Evolutionary conservation across 2,888 invertebrate genomes (phyloP).

Genomic region (Anagyrus pseudococci): DNA sequence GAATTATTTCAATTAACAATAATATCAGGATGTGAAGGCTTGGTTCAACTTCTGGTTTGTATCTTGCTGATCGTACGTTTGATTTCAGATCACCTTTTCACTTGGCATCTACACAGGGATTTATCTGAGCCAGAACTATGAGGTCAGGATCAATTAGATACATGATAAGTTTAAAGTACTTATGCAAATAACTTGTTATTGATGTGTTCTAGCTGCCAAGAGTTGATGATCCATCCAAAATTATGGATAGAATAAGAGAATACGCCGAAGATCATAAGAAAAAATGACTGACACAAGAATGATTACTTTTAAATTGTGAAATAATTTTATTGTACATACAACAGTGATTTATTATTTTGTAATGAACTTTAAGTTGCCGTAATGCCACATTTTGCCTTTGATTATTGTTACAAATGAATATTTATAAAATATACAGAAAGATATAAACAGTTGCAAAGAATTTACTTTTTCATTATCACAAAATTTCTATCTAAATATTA

Average conservation of each 20-base stretch:
- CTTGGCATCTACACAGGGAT: slow-evolving; percentile 77
- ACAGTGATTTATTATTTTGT: background rate
- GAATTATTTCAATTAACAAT: no score
- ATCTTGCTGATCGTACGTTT: slow-evolving; percentile 41
- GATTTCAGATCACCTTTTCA: slow-evolving; percentile 72
- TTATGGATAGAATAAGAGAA: slow-evolving; percentile 75
- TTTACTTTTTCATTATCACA: slow-evolving; percentile 29
- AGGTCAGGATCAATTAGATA: slow-evolving; percentile 62
- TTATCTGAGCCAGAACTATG: slow-evolving; percentile 78
- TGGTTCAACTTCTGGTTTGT: slow-evolving; percentile 54
- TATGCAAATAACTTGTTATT: background rate
- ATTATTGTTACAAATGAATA: slow-evolving; percentile 8
- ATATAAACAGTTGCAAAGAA: slow-evolving; percentile 13
- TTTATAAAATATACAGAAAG: slow-evolving; percentile 3
- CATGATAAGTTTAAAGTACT: slow-evolving; percentile 2
- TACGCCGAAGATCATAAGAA: slow-evolving; percentile 73
- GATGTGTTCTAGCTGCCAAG: slow-evolving; percentile 74
- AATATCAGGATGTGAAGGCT: slow-evolving; percentile 42
- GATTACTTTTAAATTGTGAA: slow-evolving; percentile 49
- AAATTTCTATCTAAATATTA: slow-evolving; percentile 41
- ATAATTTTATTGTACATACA: slow-evolving; percentile 27
- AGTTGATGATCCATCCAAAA: slow-evolving; percentile 81
- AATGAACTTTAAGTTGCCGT: no score
- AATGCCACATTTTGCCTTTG: no score
- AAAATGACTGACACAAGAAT: no score